Base-by-base conservation (phyloP, 1,140 invertebrate genomes). In the Zaprionus camerounensis region DNA sequence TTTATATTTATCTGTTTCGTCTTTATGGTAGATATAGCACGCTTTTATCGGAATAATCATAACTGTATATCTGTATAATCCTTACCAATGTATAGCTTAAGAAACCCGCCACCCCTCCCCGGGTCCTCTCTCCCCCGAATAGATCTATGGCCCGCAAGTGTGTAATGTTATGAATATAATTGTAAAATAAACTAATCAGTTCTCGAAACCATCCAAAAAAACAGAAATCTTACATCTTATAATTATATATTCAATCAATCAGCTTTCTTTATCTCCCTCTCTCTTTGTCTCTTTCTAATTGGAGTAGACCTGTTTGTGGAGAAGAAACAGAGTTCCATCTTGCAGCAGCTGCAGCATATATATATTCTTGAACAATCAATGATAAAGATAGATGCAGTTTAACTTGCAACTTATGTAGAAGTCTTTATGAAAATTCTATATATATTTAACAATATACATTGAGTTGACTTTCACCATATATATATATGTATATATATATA, bases 141-240 rank as follows among this genome's bases (percentile, higher is more conserved):
- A 70, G 67, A 12, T 53, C 2, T 62, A 62, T 22, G 67, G 46
- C 22, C 57, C 51, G 49, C 44, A 62, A 41, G 67, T 70, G 67
- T 70, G 53, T 56, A 56, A 56, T 64, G 81, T 73, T 68, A 67
- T 81, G 69, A 67, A 69, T 66, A 62, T 78, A 57, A 73, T 17
- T 78, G 80, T 81, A 82, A 70, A 81, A 81, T 81, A 81, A 81
- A 81, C 58, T 71, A 71, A 81, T 53, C 58, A 49, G 36, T 62
- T 78, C 79, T 82, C 74, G 74, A 82, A 70, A 59, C 55, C 53
- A 24, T 56, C 26, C 53, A 56, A n/a, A n/a, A n/a, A n/a, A n/a
- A n/a, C n/a, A n/a, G n/a, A n/a, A n/a, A n/a, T n/a, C n/a, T n/a
- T n/a, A n/a, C n/a, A n/a, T n/a, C n/a, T n/a, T n/a, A n/a, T n/a